A percentile compares a stretch with the other conserved stretches of the same genome.
Conservation (phyloP, 92 coral and sea anemone species). For the Palythoa grandis region DNA sequence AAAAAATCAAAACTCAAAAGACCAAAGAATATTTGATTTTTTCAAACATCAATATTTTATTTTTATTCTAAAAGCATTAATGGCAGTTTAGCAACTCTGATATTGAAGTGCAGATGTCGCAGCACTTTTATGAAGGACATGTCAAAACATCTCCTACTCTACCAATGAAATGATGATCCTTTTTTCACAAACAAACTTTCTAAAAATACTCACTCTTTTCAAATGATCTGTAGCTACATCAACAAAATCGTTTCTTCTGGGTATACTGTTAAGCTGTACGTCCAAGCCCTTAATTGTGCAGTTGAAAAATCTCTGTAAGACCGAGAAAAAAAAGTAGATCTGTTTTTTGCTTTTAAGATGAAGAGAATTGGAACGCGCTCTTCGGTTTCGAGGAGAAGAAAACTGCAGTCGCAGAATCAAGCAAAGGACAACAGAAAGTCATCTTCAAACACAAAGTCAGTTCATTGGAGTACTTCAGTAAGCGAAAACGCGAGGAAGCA, state of each 20-base stretch:
- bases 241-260: background rate
- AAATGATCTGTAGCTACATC: background rate
- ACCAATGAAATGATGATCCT: background rate
- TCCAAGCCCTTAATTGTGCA: background rate
- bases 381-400: conserved; percentile 8
- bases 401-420: conserved; percentile 10
- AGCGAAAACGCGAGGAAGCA: conserved; percentile 11
- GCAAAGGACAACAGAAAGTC: conserved; percentile 8
- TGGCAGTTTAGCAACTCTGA: too few relatives aligned
- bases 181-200: background rate
- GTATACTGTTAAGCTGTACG: background rate
- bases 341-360: background rate
- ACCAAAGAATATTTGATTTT: too few relatives aligned
- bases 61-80: too few relatives aligned
- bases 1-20: too few relatives aligned
- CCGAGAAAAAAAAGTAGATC: background rate
- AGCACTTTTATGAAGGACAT: background rate
- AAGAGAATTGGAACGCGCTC: conserved; percentile 22
- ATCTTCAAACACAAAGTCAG: conserved; percentile 14
- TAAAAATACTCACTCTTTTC: background rate
- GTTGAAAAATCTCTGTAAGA: background rate
- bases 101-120: background rate
- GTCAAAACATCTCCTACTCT: background rate
- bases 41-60: too few relatives aligned
- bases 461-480: conserved; percentile 28